phyloP scores from a whole-genome alignment of 1,140 invertebrate genomes.

The Proctacanthus coquilletti region DNA sequence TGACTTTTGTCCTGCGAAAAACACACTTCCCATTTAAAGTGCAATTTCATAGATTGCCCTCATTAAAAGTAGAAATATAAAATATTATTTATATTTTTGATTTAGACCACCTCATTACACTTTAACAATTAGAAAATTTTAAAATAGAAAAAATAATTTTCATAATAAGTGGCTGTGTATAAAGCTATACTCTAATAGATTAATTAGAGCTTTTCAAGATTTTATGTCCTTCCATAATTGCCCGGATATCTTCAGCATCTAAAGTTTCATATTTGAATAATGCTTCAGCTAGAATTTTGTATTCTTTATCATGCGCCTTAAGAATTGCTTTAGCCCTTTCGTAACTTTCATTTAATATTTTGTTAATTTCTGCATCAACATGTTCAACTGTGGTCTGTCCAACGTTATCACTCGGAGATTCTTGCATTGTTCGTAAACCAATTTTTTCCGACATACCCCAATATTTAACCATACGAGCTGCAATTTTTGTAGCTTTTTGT shows the following conservation, averaged over 20 bases:
- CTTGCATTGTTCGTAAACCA: conserved; percentile 54
- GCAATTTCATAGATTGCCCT: no score
- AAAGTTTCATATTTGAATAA: conserved; percentile 88
- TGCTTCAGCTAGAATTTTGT: conserved; percentile 78
- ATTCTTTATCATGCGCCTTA: conserved; percentile 67
- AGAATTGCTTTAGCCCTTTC: conserved; percentile 78
- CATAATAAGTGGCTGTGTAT: no score
- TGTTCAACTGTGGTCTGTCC: conserved; percentile 63
- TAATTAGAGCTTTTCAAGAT: conserved; percentile 24
- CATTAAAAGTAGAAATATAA: no score
- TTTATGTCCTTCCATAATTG: conserved; percentile 46
- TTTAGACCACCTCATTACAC: no score
- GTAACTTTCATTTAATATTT: conserved; percentile 76
- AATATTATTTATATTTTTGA: no score
- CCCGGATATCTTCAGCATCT: conserved; percentile 75
- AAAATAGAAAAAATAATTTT: no score
- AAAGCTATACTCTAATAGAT: no score
- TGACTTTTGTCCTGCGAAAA: no score
- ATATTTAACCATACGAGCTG: conserved; percentile 80
- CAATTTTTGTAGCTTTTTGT: conserved; percentile 71
- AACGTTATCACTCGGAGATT: conserved; percentile 43
- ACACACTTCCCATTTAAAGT: no score
- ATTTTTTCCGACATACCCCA: conserved; percentile 93
- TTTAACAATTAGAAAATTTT: no score
- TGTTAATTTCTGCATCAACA: conserved; percentile 80